These are phyloP conservation scores for Neoaliturus tenellus DNA, from an alignment of 2,888 invertebrate species.

Conservation along the genomic window DNA sequence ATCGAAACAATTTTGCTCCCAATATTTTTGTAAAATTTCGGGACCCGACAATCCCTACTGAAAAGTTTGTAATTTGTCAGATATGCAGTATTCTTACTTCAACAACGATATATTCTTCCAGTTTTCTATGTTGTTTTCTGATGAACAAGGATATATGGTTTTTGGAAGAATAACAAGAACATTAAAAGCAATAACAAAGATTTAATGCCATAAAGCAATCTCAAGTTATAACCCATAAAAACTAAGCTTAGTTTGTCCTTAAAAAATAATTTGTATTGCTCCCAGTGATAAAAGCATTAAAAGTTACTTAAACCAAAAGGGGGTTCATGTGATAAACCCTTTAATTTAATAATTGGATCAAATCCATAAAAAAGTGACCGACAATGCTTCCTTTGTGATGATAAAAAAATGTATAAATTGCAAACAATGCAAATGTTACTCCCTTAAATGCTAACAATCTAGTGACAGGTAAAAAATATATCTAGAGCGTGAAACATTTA, in stretches of 20 bases:
- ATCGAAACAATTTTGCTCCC: no score
- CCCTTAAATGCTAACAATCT: background rate
- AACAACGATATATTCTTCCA: no score
- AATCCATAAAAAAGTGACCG: background rate
- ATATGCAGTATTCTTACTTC: no score
- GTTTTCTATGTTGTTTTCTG: no score
- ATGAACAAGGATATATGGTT: no score
- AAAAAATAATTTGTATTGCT: constrained; percentile 1
- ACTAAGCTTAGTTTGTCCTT: background rate
- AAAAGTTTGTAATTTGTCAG: no score
- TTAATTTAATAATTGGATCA: background rate
- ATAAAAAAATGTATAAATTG: background rate
- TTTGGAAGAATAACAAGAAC: background rate
- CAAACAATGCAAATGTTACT: no score
- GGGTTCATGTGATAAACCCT: background rate
- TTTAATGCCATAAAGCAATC: constrained; percentile 14
- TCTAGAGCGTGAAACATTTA: background rate
- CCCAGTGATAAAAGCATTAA: background rate
- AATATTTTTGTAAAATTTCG: no score
- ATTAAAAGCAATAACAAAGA: constrained; percentile 29
- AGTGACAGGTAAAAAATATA: constrained; percentile 1
- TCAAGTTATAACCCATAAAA: constrained; percentile 12
- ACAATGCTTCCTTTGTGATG: background rate
- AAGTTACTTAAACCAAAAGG: background rate
- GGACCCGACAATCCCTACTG: no score